Conservation (phyloP, 2,797 vertebrate genomes). For the Xerus rutilus region DNA sequence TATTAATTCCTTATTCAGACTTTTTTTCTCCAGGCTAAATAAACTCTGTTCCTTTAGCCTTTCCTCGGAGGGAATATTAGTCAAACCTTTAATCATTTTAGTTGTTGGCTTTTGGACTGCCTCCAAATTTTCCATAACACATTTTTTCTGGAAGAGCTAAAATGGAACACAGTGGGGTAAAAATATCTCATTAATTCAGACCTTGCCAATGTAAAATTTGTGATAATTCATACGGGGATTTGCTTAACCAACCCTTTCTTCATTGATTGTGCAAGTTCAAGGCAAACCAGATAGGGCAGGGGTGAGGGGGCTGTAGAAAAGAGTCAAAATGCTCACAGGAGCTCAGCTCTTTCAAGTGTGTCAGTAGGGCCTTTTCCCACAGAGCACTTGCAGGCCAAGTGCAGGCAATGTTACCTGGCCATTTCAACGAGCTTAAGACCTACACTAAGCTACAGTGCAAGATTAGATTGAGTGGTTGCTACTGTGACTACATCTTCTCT, state of each 20-base stretch:
- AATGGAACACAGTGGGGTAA: slow-evolving; percentile 50
- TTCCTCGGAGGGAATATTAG: slow-evolving; percentile 79
- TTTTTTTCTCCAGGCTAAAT: slow-evolving; percentile 78
- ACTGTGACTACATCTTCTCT: neutral
- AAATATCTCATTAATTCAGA: slow-evolving; percentile 61
- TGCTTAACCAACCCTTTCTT: slow-evolving; percentile 51
- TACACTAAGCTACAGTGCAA: neutral
- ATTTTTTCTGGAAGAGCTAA: slow-evolving; percentile 68
- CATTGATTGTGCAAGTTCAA: slow-evolving; percentile 41
- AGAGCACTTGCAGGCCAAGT: neutral
- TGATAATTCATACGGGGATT: slow-evolving; percentile 62
- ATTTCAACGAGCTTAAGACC: neutral
- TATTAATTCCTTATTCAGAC: slow-evolving; percentile 73
- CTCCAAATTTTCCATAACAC: slow-evolving; percentile 71
- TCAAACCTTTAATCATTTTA: slow-evolving; percentile 83
- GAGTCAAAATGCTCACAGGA: neutral
- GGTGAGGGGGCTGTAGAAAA: neutral
- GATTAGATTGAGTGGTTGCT: neutral
- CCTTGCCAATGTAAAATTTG: slow-evolving; percentile 65
- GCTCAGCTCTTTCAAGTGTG: neutral
- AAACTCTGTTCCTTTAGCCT: slow-evolving; percentile 78
- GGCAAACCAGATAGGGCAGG: neutral
- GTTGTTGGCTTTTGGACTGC: slow-evolving; percentile 71
- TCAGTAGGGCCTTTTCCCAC: neutral
- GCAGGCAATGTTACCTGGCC: neutral